Evolutionary conservation across 2,888 invertebrate genomes (phyloP), one percentile per base, ranked within the genome.

Genomic region (Stegophylla sp.): DNA sequence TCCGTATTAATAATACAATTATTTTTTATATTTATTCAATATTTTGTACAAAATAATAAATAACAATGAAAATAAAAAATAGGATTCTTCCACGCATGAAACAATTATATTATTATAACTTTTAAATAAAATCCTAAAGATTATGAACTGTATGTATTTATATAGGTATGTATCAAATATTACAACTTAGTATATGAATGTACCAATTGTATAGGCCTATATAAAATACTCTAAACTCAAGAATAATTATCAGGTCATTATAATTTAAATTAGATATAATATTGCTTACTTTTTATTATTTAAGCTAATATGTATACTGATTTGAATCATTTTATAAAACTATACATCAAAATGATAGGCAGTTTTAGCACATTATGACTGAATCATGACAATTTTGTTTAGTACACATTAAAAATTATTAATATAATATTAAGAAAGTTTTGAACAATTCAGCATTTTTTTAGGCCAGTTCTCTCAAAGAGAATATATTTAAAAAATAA

Each of bases 1-100:
- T 43, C 51, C 26, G 53, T 34, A 67, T 23, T 48, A 69, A 51
- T 48, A 34, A 28, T 17, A 28, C 53, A 34, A 69, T 69, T 53
- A 17, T 26, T 53, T 69, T 71, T 51, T 34, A 34, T 71, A 69
- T 79, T 79, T 79, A 79, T 79, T 79, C 79, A 79, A 79, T 79
- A 79, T 79, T 79, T 79, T 79, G 79, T 79, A 79, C 79, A 79
- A 79, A 79, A 79, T 79, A 79, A 79, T 79, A 79, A 79, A 79
- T 79, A 79, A 79, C 79, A 71, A 79, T 77, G 45, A 56, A 79
- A 71, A 79, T 79, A 79, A 79, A 77, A 79, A 79, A 79, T 79
- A 79, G 79, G 79, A 79, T 71, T 71, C 61, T 61, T 79, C 34
- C 69, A 79, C 34, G 3, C 48, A 61, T 79, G 69, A 51, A 77